Percentiles rank a stretch among this genome's conserved stretches.
Evolutionary conservation across 2,113 vertebrate species (phyloP).

Genomic region (Helogale parvula): DNA sequence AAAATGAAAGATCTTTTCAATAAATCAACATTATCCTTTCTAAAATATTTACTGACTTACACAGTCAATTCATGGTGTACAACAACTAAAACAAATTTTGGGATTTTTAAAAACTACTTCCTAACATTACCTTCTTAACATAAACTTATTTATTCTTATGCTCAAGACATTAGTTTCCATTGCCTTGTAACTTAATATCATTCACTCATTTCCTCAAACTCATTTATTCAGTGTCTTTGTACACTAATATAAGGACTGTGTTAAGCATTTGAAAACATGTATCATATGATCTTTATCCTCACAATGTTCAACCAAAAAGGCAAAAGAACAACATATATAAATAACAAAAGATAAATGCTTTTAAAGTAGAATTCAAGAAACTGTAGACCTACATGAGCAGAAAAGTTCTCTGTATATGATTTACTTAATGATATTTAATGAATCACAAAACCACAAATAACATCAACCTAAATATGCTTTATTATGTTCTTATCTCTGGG

Average conservation of each 20-base stretch:
- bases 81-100: neutral
- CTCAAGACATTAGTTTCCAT: neutral
- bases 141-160: neutral
- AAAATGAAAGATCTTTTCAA: neutral
- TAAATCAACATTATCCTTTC: neutral
- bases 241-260: neutral
- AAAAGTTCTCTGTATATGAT: neutral
- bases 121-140: neutral
- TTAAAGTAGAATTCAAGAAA: neutral
- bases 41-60: neutral
- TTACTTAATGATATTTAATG: neutral
- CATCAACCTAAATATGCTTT: neutral
- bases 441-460: neutral
- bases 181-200: neutral
- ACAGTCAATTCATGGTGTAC: neutral
- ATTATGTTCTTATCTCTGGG: neutral
- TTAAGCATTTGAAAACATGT: neutral
- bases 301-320: neutral
- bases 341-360: constrained; percentile 3
- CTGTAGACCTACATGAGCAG: neutral
- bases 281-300: neutral
- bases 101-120: neutral
- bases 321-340: neutral
- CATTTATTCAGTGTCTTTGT: constrained; percentile 5
- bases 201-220: neutral